Percentiles rank a stretch among this genome's conserved stretches.
Conservation (phyloP, 2,113 vertebrate species). For the Neopipo cinnamomea region DNA sequence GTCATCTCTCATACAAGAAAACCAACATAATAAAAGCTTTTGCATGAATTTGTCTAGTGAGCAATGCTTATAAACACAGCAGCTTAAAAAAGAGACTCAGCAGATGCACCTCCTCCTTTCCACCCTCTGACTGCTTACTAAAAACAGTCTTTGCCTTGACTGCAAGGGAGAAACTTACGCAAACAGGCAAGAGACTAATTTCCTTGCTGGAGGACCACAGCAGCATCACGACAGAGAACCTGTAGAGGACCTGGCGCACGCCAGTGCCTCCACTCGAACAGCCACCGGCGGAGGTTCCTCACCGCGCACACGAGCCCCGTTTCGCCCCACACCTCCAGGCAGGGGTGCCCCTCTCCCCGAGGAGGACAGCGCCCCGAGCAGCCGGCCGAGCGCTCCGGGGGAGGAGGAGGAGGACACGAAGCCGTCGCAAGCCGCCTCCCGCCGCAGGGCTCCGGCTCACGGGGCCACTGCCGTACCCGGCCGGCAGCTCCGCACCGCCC, state of each 20-base stretch:
- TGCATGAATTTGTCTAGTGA: background rate
- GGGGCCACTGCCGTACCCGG: background rate
- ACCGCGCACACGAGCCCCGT: accelerated
- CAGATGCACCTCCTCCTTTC: background rate
- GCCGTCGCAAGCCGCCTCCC: background rate
- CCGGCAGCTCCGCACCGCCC: background rate
- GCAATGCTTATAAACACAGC: background rate
- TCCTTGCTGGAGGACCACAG: background rate
- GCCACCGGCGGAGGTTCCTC: background rate
- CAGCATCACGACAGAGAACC: background rate
- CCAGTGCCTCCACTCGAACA: background rate
- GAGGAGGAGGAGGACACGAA: background rate
- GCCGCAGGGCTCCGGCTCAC: background rate
- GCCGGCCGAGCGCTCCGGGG: too few species aligned
- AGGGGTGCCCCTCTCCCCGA: background rate
- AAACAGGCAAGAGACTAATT: background rate
- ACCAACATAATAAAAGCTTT: background rate
- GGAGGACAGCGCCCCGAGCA: accelerated
- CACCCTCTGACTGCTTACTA: background rate
- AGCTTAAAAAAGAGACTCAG: background rate
- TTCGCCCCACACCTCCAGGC: background rate
- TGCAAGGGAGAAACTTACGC: background rate
- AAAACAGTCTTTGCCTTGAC: background rate
- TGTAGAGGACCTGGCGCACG: background rate
- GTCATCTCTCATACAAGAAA: background rate